Evolutionary conservation across 2,888 invertebrate species (phyloP).

Genomic region (Sphaeridia pumilis): DNA sequence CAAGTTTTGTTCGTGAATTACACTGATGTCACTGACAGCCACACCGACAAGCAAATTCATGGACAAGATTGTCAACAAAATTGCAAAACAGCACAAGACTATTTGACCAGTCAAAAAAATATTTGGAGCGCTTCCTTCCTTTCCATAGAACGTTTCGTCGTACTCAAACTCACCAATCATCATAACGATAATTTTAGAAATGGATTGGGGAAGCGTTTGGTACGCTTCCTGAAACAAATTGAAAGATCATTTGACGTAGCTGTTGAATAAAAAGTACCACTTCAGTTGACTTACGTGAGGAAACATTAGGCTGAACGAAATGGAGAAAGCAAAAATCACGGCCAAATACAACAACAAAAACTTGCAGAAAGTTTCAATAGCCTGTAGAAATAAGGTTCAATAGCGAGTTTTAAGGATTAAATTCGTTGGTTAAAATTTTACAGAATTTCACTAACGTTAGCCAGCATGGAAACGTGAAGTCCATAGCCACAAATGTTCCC

Average conservation of each 20-base stretch:
- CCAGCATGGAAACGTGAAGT: too few relatives aligned
- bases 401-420: too few relatives aligned
- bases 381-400: too few relatives aligned
- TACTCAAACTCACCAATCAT: constrained; percentile 13
- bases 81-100: constrained; percentile 5
- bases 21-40: constrained; percentile 11
- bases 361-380: too few relatives aligned
- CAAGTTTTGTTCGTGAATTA: too few relatives aligned
- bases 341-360: constrained; percentile 11
- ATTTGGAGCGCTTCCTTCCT: too few relatives aligned
- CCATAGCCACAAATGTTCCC: too few relatives aligned
- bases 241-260: too few relatives aligned
- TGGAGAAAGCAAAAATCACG: constrained; percentile 14
- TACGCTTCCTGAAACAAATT: constrained; percentile 9
- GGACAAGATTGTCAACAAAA: constrained; percentile 6
- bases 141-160: constrained; percentile 7
- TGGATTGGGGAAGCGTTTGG: constrained; percentile 10
- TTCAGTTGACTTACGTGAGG: constrained; percentile 6
- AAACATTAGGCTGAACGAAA: constrained; percentile 11
- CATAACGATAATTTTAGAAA: constrained; percentile 11
- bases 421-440: too few relatives aligned
- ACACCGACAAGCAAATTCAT: constrained; percentile 14
- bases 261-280: too few relatives aligned
- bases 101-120: constrained; percentile 7
- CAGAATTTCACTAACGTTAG: too few relatives aligned